Evolutionary conservation across 2,797 vertebrate species (phyloP).

Genomic region (Sebastiscus tertius): DNA sequence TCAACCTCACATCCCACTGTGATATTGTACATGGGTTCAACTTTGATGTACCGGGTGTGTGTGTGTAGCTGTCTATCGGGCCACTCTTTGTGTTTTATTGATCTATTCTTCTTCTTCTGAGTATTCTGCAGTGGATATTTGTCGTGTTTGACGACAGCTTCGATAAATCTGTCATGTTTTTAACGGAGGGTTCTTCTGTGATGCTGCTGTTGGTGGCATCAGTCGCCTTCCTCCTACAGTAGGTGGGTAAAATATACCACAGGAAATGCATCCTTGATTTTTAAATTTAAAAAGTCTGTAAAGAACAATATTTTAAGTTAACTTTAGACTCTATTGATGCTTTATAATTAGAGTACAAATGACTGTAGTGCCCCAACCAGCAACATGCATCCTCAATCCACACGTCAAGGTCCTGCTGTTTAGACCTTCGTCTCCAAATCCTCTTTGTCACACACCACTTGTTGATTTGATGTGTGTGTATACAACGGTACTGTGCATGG

Average conservation of each 20-base stretch:
- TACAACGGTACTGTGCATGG: constrained; percentile 65
- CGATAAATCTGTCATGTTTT: constrained; percentile 43
- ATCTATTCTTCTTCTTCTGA: constrained; percentile 45
- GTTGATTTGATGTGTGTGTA: constrained; percentile 61
- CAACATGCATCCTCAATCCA: constrained; percentile 16
- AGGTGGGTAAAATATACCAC: background rate
- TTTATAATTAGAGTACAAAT: background rate
- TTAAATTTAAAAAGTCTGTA: constrained; percentile 3
- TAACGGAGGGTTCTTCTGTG: constrained; percentile 13
- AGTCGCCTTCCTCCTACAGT: background rate
- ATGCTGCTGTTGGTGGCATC: constrained; percentile 31
- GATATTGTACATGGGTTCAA: constrained; percentile 54
- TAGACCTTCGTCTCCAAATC: constrained; percentile 14
- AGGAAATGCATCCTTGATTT: constrained; percentile 1
- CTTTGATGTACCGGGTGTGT: constrained; percentile 46
- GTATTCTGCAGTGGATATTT: constrained; percentile 58
- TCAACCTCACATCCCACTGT: constrained; percentile 58
- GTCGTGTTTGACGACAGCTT: constrained; percentile 36
- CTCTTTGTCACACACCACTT: constrained; percentile 25
- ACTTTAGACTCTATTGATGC: background rate
- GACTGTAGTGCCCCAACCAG: constrained; percentile 34
- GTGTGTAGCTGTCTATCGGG: constrained; percentile 18
- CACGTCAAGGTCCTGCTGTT: constrained; percentile 31
- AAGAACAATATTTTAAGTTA: background rate
- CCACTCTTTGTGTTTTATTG: constrained; percentile 47